Base-by-base conservation (phyloP, 2,888 invertebrate species). In the Odontothrips loti region DNA sequence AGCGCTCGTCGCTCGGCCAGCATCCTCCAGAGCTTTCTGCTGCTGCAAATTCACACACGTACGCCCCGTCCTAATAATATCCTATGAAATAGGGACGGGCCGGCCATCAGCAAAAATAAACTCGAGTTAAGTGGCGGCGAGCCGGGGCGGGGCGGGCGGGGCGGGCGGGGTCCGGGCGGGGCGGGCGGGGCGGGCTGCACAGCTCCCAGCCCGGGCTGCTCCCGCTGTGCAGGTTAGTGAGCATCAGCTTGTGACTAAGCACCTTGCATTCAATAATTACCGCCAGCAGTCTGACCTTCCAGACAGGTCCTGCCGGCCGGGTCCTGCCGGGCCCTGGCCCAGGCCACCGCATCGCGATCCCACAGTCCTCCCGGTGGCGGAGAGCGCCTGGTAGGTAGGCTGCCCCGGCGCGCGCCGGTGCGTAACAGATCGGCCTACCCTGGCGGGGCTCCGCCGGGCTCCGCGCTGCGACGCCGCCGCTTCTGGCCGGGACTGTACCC, bases 221-320 rank as follows among this genome's bases (percentile, higher is more conserved):
- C 68, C 68, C 27, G 68, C 68, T 75, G 68, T 75, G 68, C 68
- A 27, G 68, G 68, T 75, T 75, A 75, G 68, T 75, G 68, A 75
- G 68, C 68, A 75, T 75, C 68, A 75, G 68, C 23, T 75, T 75
- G 68, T 75, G 68, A 75, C 68, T 75, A 75, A 75, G 68, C 68
- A 75, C 68, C 68, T 75, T 75, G 68, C 68, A 75, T 75, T 75
- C 68, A 75, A 75, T 75, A 75, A 75, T 75, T 75, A 75, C 68
- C 68, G 23, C 23, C 68, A 23, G 68, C 68, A 75, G 68, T 12
- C 68, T 75, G 68, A 75, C 68, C 68, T 75, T 75, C 68, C 68
- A 75, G 68, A 27, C 68, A 75, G 68, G 68, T 27, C 68, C 68
- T 12, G 23, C 27, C 27, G 11, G 23, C 68, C 68, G 27, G 23